phyloP scores from a whole-genome alignment of 2,797 vertebrate species.

The Tamandua tetradactyla region DNA sequence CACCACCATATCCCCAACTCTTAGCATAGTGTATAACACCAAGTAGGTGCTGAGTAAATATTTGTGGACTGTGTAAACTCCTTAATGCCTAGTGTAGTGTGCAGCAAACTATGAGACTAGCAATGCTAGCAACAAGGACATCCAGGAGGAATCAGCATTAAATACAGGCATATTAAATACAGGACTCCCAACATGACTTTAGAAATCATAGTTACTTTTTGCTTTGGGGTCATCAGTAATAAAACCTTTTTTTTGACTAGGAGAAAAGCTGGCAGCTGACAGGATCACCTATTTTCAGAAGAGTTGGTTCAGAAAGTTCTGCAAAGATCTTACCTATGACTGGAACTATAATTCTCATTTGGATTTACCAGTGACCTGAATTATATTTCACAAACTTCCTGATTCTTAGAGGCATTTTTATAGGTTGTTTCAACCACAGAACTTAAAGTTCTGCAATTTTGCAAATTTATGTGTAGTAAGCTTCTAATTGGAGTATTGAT shows the following conservation, averaged over 20 bases:
- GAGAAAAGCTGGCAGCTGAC: slow-evolving; percentile 20
- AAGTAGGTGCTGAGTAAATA: not conserved
- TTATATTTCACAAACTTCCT: slow-evolving; percentile 34
- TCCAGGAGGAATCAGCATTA: not conserved
- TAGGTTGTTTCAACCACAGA: not conserved
- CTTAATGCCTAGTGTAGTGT: not conserved
- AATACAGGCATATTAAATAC: no score
- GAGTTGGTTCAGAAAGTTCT: not conserved
- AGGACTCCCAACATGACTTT: not conserved
- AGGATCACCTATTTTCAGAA: not conserved
- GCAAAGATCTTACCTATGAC: slow-evolving; percentile 6
- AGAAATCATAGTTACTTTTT: slow-evolving; percentile 2
- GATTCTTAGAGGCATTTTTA: slow-evolving; percentile 42
- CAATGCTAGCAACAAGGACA: not conserved
- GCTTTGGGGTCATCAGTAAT: not conserved
- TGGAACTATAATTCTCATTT: not conserved
- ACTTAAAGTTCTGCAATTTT: slow-evolving; percentile 42
- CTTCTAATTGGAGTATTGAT: slow-evolving; percentile 48
- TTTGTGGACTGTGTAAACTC: not conserved
- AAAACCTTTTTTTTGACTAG: slow-evolving; percentile 8
- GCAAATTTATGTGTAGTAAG: slow-evolving; percentile 31
- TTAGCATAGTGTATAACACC: not conserved
- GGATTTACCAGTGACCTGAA: not conserved
- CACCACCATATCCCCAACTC: not conserved
- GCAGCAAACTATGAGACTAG: not conserved